Evolutionary conservation across 2,113 vertebrate genomes (phyloP), one percentile per base, ranked within the genome.

Genomic region (Tetrax tetrax): DNA sequence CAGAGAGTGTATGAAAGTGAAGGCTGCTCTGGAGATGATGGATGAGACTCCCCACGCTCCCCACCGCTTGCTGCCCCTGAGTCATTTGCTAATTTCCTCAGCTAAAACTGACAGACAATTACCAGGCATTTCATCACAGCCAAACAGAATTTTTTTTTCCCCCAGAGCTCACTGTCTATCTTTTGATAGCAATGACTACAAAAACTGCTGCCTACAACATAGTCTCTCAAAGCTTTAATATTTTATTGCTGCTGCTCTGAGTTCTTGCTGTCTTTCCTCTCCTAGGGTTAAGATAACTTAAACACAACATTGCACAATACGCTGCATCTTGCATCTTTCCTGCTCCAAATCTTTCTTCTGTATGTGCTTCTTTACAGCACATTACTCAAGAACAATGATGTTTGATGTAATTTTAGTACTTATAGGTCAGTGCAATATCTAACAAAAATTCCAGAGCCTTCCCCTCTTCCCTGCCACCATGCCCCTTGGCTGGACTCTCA

Each of bases 91-190:
- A 83, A 96, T 91, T 96, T 88, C 68, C 78, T 95, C 84, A 50
- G 87, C 71, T 93, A 88, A 93, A 95, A 59, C 48, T 90, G 95
- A 91, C 96, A 92, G 92, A 79, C 65, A 91, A 87, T 93, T 79
- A 83, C 84, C 82, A 2, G 12, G 71, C 87, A 65, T 65, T 92
- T 91, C 89, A 93, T 82, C 65, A 76, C 70, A 50, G 77, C 20
- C 83, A 75, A 82, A 6, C 3, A 19, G 61, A 63, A 2, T 66
- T 38, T 69, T 77, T 71, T 59, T 28, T 25, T 23, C 22, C 28
- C 45, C 9, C 53, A 47, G 53, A 79, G 43, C 78, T 82, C 16
- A 1, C 77, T 71, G 78, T 50, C 82, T 64, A 22, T 85, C 57
- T 88, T 85, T 76, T 65, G 54, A 80, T 77, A 80, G 79, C 75